Evolutionary conservation across 2,797 vertebrate species (phyloP), one percentile per base, ranked within the genome.

Genomic region (Cossypha dichroa): DNA sequence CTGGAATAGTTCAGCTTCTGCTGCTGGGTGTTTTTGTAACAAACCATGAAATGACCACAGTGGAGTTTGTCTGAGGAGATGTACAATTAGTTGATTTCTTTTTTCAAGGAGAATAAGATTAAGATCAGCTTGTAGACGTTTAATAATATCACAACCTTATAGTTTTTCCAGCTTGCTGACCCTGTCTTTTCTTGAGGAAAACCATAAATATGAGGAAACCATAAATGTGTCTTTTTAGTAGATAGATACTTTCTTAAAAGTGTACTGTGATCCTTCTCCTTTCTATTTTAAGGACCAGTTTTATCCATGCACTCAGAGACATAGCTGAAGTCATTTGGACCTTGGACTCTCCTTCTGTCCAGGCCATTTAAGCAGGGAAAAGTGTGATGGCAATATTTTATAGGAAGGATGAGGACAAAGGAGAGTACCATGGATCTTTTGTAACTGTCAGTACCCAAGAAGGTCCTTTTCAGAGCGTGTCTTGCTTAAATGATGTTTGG

Each of bases 211-310:
- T 56, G 72, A 94, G 58, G 66, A 85, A 83, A 73, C 55, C 88
- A 67, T 96, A 90, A 96, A 93, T 55, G 48, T 93, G 85, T 86
- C 93, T 93, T 89, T 76, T 31, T 7, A 67, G 55, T 15, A 62
- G 85, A 91, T 45, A 83, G 68, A 91, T 79, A 36, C 31, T 85
- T 93, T 87, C 77, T 85, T 59, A 43, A 92, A 90, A 88, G 76
- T 36, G 43, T 76, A 26, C 80, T 70, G 48, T 91, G 60, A 96
- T 89, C 78, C 55, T 74, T 94, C 87, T 84, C 73, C 56, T 83
- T 96, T 95, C 96, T 95, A 96, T 94, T 97, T 96, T 96, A 94
- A 84, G 95, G 85, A 58, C 45, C 84, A 46, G 8, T 86, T 83
- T 85, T 84, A 78, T 33, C 83, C 87, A 60, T 40, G 22, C 78